Conservation (phyloP, 2,888 invertebrate species). For the Orthosia cruda region DNA sequence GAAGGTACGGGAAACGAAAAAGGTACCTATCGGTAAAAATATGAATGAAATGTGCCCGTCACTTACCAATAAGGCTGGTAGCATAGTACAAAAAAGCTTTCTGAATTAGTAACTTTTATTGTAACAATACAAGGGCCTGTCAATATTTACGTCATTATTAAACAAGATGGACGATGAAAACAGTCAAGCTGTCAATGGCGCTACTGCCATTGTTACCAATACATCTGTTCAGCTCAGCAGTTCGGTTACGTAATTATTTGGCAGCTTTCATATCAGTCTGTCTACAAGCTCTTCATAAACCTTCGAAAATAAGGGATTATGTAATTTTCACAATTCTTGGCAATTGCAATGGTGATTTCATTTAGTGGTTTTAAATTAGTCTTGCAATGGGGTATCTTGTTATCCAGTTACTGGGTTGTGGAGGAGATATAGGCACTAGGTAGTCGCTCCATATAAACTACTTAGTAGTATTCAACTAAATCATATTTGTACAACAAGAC, state of each 20-base stretch:
- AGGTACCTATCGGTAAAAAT: conserved; percentile 17
- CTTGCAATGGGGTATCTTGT: too few species aligned
- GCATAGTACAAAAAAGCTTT: not conserved
- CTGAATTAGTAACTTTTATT: not conserved
- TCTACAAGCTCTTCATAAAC: not conserved
- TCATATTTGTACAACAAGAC: too few species aligned
- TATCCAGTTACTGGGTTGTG: too few species aligned
- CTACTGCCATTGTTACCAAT: conserved; percentile 26
- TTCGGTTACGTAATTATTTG: conserved; percentile 38
- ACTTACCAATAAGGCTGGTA: not conserved
- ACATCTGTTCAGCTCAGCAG: conserved; percentile 12
- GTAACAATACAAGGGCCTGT: not conserved
- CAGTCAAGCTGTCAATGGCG: conserved; percentile 33
- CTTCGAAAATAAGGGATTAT: not conserved
- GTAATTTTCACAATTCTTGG: not conserved
- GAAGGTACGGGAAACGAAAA: conserved; percentile 40
- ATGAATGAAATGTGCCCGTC: conserved; percentile 28
- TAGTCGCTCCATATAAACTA: too few species aligned
- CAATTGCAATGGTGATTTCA: not conserved
- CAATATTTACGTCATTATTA: conserved; percentile 21
- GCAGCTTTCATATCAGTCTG: conserved; percentile 13
- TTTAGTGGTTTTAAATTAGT: too few species aligned
- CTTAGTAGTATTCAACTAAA: too few species aligned
- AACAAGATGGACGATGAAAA: conserved; percentile 27
- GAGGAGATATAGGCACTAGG: too few species aligned